Evolutionary conservation across 2,888 invertebrate species (phyloP), one percentile per base, ranked within the genome.

Genomic region (Eupithecia centaureata): DNA sequence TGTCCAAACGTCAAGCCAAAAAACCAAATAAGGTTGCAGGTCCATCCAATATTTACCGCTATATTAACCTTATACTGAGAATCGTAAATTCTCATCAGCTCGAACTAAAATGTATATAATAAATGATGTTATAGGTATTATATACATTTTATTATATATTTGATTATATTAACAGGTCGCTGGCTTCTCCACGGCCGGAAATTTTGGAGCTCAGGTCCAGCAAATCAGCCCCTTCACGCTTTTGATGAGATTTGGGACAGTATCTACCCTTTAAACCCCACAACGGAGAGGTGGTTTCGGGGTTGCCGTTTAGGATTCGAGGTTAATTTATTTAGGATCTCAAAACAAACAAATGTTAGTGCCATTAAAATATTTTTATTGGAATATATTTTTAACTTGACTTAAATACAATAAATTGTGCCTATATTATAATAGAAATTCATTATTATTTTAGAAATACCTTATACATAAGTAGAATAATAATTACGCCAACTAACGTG

Each of bases 221-320:
- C 28, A 56, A 56, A n/a, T 56, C 54, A 28, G 18, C 30, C 27
- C 54, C 54, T 56, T 5, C 54, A 15, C 54, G 54, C 18, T 56
- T 56, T n/a, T 28, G n/a, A 28, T 56, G 30, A 56, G 47, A 22
- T 1, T 22, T 22, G 4, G 10, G 22, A 12, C 18, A 47, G 22
- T 2, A 47, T 12, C 47, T 10, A 12, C 22, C 1, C 22, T 47
- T 22, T 12, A 1, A 12, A 12, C 22, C 12, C 12, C 10, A 22
- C 22, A 22, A 38, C 42, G 42, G 7, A n/a, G 42, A 0, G 42
- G 8, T 3, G 10, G 3, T 22, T 22, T 18, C 1, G 10, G 42
- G 5, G 3, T 10, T 10, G 42, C 2, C 8, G 42, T 22, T 42
- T 10, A 10, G n/a, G 8, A 18, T 35, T n/a, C 15, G 38, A 38